Evolutionary conservation across 2,113 vertebrate genomes (phyloP), one percentile per base, ranked within the genome.

Genomic region (Sorex araneus): DNA sequence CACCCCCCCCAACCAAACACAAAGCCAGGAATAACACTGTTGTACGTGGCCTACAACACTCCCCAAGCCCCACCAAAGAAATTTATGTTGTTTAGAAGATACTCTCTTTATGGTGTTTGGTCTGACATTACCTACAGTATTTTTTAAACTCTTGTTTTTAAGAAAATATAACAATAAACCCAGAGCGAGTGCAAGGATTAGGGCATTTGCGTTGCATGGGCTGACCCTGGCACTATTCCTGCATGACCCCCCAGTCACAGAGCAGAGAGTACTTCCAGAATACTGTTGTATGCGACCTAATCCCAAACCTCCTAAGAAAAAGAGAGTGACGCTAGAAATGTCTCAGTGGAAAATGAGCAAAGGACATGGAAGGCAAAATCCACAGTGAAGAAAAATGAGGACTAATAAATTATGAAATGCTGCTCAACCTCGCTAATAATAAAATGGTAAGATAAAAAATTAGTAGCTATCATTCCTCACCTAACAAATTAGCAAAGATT

Each of bases 391-490:
- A 94, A 91, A 81, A 94, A 91, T 18, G 87, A 71, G 34, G 64
- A 63, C 34, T 79, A 85, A 94, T 94, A 95, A 95, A 97, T 82
- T 82, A 25, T 87, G 78, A 91, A 94, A 86, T 89, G 64, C 34
- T 90, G n/a, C 23, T 91, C 57, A 34, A 43, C 28, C 66, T 95
- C 77, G 80, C 47, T 74, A 89, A 89, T 50, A 93, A 92, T 93
- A 94, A 94, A 94, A 96, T 34, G 86, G 34, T 43, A 80, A 45
- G 50, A 82, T 85, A 73, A 92, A 92, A 92, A 89, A 87, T 87
- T 80, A 89, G 73, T 15, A 60, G 27, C 74, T 88, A 83, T 69
- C 69, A 91, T 84, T 87, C 64, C 77, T 95, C 40, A 91, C 40
- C 69, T 90, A 84, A 94, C n/a, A 88, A 34, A 57, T 27, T 87